Evolutionary conservation across 2,888 invertebrate genomes (phyloP).

Genomic region (Dryobota labecula): DNA sequence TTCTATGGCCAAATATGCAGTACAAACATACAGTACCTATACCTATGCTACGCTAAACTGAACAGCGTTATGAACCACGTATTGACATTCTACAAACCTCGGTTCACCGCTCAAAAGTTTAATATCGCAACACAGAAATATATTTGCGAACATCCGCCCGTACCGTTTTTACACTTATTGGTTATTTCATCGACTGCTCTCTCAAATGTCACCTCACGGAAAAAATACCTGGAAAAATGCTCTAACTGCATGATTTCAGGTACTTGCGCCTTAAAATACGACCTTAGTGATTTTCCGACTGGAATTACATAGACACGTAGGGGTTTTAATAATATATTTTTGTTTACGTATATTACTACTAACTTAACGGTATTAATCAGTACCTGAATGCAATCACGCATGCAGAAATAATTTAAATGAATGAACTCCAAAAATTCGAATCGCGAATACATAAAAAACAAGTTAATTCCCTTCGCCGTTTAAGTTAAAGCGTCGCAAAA

Average conservation of each 20-base stretch:
- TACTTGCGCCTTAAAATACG: background rate
- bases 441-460: conserved; percentile 13
- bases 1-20: too few species aligned
- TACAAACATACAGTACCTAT: background rate
- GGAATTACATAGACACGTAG: background rate
- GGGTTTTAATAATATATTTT: background rate
- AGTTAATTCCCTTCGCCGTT: conserved; percentile 34
- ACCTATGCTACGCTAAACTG: conserved; percentile 10
- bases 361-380: background rate
- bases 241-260: background rate
- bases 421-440: background rate
- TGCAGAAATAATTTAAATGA: background rate
- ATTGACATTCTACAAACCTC: conserved; percentile 57
- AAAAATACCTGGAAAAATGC: background rate
- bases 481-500: conserved; percentile 59
- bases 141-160: conserved; percentile 24
- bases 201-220: background rate
- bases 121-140: conserved; percentile 54
- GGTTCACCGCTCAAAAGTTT: conserved; percentile 69
- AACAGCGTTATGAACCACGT: conserved; percentile 40
- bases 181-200: conserved; percentile 16
- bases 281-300: background rate
- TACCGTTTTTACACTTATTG: conserved; percentile 23
- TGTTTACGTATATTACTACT: background rate
- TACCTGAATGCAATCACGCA: background rate